phyloP scores from a whole-genome alignment of 2,797 vertebrate species.

The Fistularia commersonii region DNA sequence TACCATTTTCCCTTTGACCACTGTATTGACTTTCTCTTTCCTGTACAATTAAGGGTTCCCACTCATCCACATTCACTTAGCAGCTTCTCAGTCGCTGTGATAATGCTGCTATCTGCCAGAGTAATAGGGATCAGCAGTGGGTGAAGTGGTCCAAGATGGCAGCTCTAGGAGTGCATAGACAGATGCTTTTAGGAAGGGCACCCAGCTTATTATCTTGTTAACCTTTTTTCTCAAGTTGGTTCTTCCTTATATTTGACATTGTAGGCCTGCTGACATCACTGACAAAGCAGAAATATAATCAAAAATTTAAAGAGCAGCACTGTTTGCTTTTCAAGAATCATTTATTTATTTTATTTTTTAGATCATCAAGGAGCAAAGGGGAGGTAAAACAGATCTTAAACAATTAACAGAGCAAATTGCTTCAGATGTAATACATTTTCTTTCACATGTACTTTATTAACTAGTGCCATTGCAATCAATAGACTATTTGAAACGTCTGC shows the following conservation, averaged over 20 bases:
- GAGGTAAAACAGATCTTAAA: slow-evolving; percentile 12
- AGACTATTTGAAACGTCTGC: no score
- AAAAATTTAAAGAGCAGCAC: slow-evolving; percentile 38
- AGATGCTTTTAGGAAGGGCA: slow-evolving; percentile 30
- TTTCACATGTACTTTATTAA: not conserved
- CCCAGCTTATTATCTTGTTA: slow-evolving; percentile 31
- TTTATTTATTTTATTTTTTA: slow-evolving; percentile 42
- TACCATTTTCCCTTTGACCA: slow-evolving; percentile 11
- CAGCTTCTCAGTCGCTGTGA: slow-evolving; percentile 21
- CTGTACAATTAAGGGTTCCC: slow-evolving; percentile 27
- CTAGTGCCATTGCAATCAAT: no score
- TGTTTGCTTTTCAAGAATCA: slow-evolving; percentile 44
- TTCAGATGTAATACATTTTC: slow-evolving; percentile 25
- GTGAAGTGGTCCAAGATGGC: slow-evolving; percentile 37
- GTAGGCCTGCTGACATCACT: slow-evolving; percentile 2
- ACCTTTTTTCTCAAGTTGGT: slow-evolving; percentile 18
- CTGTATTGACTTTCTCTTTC: slow-evolving; percentile 17
- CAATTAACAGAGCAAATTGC: slow-evolving; percentile 26
- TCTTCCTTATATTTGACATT: slow-evolving; percentile 1
- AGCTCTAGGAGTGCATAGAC: slow-evolving; percentile 34
- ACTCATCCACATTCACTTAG: slow-evolving; percentile 12
- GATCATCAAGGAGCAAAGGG: slow-evolving; percentile 25
- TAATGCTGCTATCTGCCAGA: slow-evolving; percentile 29
- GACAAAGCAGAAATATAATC: slow-evolving; percentile 11
- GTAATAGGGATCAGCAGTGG: slow-evolving; percentile 42